A percentile compares a stretch with the other conserved stretches of the same genome.
These are phyloP conservation scores for Hydrolagus affinis DNA, from an alignment of 2,113 vertebrate genomes.

Conservation along the genomic window DNA sequence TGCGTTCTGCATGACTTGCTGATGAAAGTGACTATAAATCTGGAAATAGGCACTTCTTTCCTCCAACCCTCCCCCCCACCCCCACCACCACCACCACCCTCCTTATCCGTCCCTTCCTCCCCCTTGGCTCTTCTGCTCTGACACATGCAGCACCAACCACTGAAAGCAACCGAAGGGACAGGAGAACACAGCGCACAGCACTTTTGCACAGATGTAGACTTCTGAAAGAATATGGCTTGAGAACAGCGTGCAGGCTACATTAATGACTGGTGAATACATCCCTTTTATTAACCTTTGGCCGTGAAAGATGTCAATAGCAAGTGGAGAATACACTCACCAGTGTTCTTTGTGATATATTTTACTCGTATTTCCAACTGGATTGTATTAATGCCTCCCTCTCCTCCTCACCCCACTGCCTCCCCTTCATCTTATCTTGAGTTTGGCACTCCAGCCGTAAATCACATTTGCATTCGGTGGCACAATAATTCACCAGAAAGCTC, in stretches of 20 bases:
- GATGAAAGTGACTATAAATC: conserved; percentile 31
- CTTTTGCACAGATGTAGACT: conserved; percentile 9
- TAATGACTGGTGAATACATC: conserved; percentile 29
- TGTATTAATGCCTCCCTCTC: not conserved
- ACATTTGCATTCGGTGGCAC: not conserved
- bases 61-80: not conserved
- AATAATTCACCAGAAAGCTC: not conserved
- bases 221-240: conserved; percentile 21
- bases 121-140: conserved; percentile 7
- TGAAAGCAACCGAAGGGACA: conserved; percentile 18
- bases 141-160: conserved; percentile 16
- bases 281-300: conserved; percentile 22
- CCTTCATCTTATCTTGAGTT: not conserved
- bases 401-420: not conserved
- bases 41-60: not conserved
- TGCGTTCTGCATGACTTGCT: conserved; percentile 24
- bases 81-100: too few relatives aligned
- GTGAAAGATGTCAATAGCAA: conserved; percentile 7
- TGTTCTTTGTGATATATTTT: conserved; percentile 3
- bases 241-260: conserved; percentile 19
- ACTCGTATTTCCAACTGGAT: not conserved
- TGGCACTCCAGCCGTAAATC: not conserved
- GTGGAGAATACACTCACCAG: not conserved
- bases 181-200: conserved; percentile 13
- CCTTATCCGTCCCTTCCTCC: too few relatives aligned